These are phyloP conservation scores for Cerastoderma edule DNA, from an alignment of 2,888 invertebrate genomes.

Conservation along the genomic window DNA sequence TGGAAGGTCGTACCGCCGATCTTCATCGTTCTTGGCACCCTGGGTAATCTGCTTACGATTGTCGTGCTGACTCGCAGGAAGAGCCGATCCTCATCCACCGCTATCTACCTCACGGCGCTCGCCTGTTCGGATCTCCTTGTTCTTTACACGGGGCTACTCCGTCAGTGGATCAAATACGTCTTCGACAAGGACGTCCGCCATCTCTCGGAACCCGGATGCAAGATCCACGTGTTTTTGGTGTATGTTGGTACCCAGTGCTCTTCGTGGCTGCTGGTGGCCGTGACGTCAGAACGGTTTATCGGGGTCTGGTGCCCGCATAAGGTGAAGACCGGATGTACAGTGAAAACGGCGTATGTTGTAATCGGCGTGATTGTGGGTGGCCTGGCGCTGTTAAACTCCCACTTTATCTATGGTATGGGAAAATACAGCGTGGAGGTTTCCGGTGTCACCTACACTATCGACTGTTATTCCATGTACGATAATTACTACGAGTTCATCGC, in stretches of 20 bases:
- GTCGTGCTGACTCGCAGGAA: slow-evolving; percentile 60
- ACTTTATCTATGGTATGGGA: slow-evolving; percentile 65
- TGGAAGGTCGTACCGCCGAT: slow-evolving; percentile 67
- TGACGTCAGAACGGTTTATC: slow-evolving; percentile 73
- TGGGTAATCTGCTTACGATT: slow-evolving; percentile 73
- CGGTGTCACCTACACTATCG: slow-evolving; percentile 21
- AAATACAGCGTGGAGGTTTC: background rate
- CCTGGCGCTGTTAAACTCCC: slow-evolving; percentile 62
- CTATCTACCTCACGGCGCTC: slow-evolving; percentile 70
- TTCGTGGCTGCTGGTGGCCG: slow-evolving; percentile 76
- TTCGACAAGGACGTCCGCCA: slow-evolving; percentile 64
- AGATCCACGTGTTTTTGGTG: slow-evolving; percentile 69
- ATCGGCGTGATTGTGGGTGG: slow-evolving; percentile 50
- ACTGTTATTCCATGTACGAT: slow-evolving; percentile 43
- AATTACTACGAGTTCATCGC: slow-evolving; percentile 55
- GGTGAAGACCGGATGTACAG: slow-evolving; percentile 69
- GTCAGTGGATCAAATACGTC: slow-evolving; percentile 63
- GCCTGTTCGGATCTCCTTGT: slow-evolving; percentile 68
- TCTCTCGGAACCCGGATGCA: slow-evolving; percentile 52
- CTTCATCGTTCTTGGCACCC: slow-evolving; percentile 68
- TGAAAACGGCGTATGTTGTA: slow-evolving; percentile 46
- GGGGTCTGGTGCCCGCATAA: slow-evolving; percentile 73
- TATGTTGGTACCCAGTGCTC: slow-evolving; percentile 71
- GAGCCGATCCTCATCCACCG: slow-evolving; percentile 64
- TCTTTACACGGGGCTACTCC: slow-evolving; percentile 69